phyloP scores from a whole-genome alignment of 2,113 vertebrate species.

The Holacanthus passer region DNA sequence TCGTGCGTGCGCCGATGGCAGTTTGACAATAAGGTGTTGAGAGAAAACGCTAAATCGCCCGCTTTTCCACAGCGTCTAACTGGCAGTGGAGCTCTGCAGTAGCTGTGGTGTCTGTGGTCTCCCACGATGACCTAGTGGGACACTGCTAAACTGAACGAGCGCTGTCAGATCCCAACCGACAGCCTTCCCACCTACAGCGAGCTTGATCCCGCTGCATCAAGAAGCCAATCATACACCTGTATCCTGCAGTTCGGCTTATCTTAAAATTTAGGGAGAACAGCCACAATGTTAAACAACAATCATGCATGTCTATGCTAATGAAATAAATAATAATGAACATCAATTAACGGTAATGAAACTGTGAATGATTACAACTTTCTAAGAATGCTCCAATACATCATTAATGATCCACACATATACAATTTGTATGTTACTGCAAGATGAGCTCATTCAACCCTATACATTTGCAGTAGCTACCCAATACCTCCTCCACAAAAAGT shows the following conservation, averaged over 20 bases:
- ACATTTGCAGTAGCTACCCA: background rate
- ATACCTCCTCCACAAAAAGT: too few relatives aligned
- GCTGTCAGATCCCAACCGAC: slow-evolving; percentile 41
- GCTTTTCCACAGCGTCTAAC: slow-evolving; percentile 60
- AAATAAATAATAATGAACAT: background rate
- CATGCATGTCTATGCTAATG: background rate
- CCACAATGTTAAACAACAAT: background rate
- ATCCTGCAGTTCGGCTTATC: background rate
- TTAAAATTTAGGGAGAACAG: background rate
- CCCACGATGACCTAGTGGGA: slow-evolving; percentile 59
- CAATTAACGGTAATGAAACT: background rate
- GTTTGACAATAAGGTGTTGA: slow-evolving; percentile 66
- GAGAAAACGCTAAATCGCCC: slow-evolving; percentile 43
- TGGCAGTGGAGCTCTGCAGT: slow-evolving; percentile 57
- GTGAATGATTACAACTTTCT: background rate
- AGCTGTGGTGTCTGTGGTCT: slow-evolving; percentile 72
- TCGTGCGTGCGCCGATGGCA: slow-evolving; percentile 42
- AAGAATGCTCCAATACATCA: background rate
- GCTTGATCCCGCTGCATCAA: slow-evolving; percentile 26
- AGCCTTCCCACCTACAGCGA: slow-evolving; percentile 17
- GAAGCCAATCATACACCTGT: slow-evolving; percentile 20
- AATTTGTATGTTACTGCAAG: background rate
- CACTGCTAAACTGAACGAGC: slow-evolving; percentile 52
- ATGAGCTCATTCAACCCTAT: background rate
- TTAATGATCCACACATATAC: background rate